Evolutionary conservation across 1,140 invertebrate species (phyloP), one percentile per base, ranked within the genome.

Genomic region (Parasteatoda tepidariorum): DNA sequence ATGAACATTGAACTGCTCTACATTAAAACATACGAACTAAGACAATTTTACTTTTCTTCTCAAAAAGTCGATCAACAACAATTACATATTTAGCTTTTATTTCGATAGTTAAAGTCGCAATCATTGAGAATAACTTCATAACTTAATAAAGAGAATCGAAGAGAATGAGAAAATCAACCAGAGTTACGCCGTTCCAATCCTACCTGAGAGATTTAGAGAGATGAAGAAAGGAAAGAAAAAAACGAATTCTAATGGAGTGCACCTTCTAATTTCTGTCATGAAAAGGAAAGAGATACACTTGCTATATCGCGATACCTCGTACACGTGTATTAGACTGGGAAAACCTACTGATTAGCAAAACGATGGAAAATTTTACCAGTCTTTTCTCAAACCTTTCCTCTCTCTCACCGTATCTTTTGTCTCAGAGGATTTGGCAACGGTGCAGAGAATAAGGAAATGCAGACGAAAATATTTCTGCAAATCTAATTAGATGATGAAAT

Each of bases 401-500:
- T 48, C 38, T 66, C 66, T 78, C 62, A 26, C 41, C 48, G 31
- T 55, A 30, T 54, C 74, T 66, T 78, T 78, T 78, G 74, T 66
- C 74, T 78, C 74, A 26, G 62, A 78, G 74, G 74, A 41, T 30
- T 78, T 78, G 74, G 73, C 59, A 66, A 78, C 74, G 62, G 22
- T 31, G 26, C 31, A 55, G 61, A 74, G 55, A 74, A 61, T 61
- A 78, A 48, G 48, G 74, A 66, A 78, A 33, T 31, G 41, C 61
- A 66, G 62, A 78, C 74, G 61, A 75, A 66, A 78, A 78, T 78
- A 78, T 78, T 78, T 78, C 74, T 78, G 61, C 38, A 78, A 78
- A 78, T 78, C 74, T 78, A 78, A 78, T 78, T 78, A 78, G 74
- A 78, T 66, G 74, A 78, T 78, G 34, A 66, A 78, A 78, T 78